Conservation (phyloP, 2,113 vertebrate species). For the Piprites chloris region DNA sequence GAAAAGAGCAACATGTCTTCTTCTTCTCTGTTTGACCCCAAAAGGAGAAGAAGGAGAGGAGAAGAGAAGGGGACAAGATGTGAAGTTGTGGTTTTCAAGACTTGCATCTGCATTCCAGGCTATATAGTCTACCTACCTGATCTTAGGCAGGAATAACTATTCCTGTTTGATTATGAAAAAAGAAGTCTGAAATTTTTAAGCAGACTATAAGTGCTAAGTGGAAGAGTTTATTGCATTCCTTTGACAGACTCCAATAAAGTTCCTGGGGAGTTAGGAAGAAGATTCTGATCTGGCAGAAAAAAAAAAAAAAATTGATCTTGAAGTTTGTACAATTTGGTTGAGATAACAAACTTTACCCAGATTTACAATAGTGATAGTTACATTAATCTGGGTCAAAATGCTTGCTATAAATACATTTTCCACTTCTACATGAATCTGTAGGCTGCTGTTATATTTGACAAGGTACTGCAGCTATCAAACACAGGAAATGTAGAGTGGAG, state of each 20-base stretch:
- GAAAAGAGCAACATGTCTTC: slow-evolving; percentile 19
- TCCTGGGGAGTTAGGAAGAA: neutral
- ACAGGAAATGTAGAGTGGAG: neutral
- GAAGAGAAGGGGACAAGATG: neutral
- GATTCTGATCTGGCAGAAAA: neutral
- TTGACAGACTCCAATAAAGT: neutral
- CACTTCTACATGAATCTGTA: neutral
- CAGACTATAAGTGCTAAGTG: neutral
- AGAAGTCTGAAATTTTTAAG: neutral
- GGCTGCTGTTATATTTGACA: neutral
- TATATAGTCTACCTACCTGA: neutral
- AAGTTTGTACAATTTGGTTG: neutral
- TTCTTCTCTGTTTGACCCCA: neutral
- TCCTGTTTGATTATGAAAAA: neutral
- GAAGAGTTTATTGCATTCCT: neutral
- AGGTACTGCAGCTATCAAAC: neutral
- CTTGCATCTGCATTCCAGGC: neutral
- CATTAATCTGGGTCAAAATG: neutral
- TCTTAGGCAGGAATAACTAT: neutral
- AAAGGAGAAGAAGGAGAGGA: neutral
- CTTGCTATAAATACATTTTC: neutral
- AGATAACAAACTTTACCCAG: neutral
- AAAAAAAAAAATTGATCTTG: neutral
- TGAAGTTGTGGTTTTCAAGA: neutral
- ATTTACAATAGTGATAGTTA: neutral